Evolutionary conservation across 2,113 vertebrate species (phyloP), one percentile per base, ranked within the genome.

Genomic region (Prietella phreatophila): DNA sequence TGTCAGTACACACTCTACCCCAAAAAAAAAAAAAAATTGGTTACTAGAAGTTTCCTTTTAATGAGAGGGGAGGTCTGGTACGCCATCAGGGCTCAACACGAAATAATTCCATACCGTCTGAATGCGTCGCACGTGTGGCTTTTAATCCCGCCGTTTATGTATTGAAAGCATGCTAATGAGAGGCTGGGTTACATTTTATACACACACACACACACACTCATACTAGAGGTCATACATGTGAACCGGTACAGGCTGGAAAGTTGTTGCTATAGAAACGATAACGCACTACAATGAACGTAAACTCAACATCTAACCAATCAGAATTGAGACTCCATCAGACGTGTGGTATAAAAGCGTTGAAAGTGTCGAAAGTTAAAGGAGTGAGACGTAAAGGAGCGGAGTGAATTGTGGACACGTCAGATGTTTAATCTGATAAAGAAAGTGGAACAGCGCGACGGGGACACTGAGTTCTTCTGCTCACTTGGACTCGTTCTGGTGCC

Each of bases 1-100:
- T 95, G 93, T 94, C 94, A 94, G 92, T 93, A 93, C 91, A 85
- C 90, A 86, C 91, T 90, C 93, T 94, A 36, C 79, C 42, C 42
- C 42, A 93, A 93, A 93, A 94, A 94, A 93, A 94, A 94, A 94
- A 93, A n/a, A n/a, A n/a, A n/a, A n/a, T n/a, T n/a, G 94, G 91
- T 93, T 93, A 95, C 94, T 95, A 69, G 92, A 95, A 94, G 94
- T 93, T 92, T 90, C 89, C 86, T 87, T 90, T 87, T 93, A 92
- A 93, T 93, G 91, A 93, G 92, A 88, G 89, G 81, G 91, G 92
- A 91, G 92, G 92, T 86, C 88, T 90, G 89, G 5, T 33, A 86
- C 17, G 71, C 87, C 94, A 92, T 94, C 93, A 94, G 90, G 88
- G 93, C 92, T 90, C 88, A 92, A 91, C 50, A 53, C 92, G 90